phyloP scores from a whole-genome alignment of 2,113 vertebrate species.

The western clawed frog (Xenopus tropicalis) region UCB_Xtro_10.0 CM004445.2:123702501-123703000 shows the following conservation, averaged over 20 bases:
- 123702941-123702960: constrained; percentile 21
- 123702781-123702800: constrained; percentile 44
- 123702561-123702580: background rate
- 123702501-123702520: background rate
- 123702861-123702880: background rate
- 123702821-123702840: constrained; percentile 35
- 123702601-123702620: background rate
- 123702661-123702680: constrained; percentile 29
- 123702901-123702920: background rate
- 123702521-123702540: background rate
- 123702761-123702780: constrained; percentile 45
- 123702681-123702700: constrained; percentile 41
- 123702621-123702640: background rate
- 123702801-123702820: constrained; percentile 34
- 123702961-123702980: constrained; percentile 11
- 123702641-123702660: background rate
- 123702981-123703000: background rate
- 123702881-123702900: constrained; percentile 9
- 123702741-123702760: constrained; percentile 42
- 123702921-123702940: background rate
- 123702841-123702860: constrained; percentile 24
- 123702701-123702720: constrained; percentile 43
- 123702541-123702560: background rate
- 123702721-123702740: constrained; percentile 41
- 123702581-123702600: background rate